phyloP scores from a whole-genome alignment of 2,797 vertebrate genomes.

The Bovichtus diacanthus region DNA sequence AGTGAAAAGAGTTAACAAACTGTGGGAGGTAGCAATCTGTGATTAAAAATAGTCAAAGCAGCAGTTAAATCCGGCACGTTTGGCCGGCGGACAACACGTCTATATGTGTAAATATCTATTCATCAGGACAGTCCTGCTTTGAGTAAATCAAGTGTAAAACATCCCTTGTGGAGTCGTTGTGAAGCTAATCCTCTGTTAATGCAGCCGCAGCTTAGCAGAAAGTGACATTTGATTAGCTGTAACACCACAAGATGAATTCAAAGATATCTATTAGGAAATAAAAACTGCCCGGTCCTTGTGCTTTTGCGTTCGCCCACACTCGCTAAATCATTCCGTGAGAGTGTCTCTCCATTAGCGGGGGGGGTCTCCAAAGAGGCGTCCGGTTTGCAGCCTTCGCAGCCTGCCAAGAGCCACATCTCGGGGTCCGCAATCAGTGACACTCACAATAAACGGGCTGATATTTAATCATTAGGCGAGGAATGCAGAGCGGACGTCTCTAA shows the following conservation, averaged over 20 bases:
- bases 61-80: not conserved
- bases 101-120: not conserved
- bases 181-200: constrained; percentile 2
- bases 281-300: not conserved
- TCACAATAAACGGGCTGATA: constrained; percentile 76
- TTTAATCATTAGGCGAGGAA: constrained; percentile 76
- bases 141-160: constrained; percentile 9
- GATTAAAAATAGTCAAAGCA: constrained; percentile 37
- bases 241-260: not conserved
- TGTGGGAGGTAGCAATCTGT: constrained; percentile 58
- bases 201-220: not conserved
- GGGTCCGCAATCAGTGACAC: constrained; percentile 71
- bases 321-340: not conserved
- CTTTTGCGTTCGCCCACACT: not conserved
- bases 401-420: constrained; percentile 73
- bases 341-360: constrained; percentile 41
- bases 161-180: not conserved
- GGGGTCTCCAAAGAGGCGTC: constrained; percentile 22
- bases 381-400: constrained; percentile 25
- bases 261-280: not conserved
- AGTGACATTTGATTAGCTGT: not conserved
- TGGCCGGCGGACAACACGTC: not conserved
- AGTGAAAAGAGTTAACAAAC: constrained; percentile 39
- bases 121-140: not conserved
- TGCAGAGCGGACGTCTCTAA: constrained; percentile 69